phyloP scores from a whole-genome alignment of 2,888 invertebrate species.

The Ophion obscuratus region DNA sequence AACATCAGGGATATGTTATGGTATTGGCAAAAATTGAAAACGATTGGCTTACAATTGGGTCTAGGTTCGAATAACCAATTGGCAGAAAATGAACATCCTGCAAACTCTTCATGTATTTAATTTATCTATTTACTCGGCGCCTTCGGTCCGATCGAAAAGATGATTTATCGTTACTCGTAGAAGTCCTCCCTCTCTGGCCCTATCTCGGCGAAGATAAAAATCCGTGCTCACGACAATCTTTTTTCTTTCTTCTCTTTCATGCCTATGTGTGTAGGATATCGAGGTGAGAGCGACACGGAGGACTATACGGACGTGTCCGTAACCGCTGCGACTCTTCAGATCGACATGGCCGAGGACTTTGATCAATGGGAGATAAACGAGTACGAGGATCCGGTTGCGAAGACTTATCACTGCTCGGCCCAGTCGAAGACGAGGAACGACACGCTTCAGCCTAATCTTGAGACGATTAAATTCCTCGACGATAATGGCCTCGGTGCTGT shows the following conservation, averaged over 20 bases:
- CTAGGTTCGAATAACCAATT: background rate
- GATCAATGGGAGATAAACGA: conserved; percentile 71
- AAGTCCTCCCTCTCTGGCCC: background rate
- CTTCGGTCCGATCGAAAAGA: conserved; percentile 38
- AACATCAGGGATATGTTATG: background rate
- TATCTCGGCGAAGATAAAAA: conserved; percentile 56
- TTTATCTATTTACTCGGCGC: conserved; percentile 30
- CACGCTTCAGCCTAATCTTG: conserved; percentile 66
- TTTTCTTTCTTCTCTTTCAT: conserved; percentile 53
- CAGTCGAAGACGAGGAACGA: conserved; percentile 63
- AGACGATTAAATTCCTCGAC: conserved; percentile 68
- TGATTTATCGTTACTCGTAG: conserved; percentile 56
- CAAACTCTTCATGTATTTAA: background rate
- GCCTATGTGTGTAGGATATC: conserved; percentile 56
- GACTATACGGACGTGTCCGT: conserved; percentile 71
- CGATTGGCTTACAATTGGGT: too few species aligned
- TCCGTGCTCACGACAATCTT: conserved; percentile 63
- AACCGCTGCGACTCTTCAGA: conserved; percentile 67
- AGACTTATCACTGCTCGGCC: conserved; percentile 71
- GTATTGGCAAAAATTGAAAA: background rate
- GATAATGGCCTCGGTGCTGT: conserved; percentile 67
- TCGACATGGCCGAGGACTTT: conserved; percentile 72
- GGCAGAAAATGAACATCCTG: background rate
- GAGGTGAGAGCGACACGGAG: conserved; percentile 70
- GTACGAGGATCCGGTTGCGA: conserved; percentile 69